Evolutionary conservation across 37 sponge, comb jelly and placozoan genomes (phyloP).

Genomic region (Amphimedon queenslandica): DNA sequence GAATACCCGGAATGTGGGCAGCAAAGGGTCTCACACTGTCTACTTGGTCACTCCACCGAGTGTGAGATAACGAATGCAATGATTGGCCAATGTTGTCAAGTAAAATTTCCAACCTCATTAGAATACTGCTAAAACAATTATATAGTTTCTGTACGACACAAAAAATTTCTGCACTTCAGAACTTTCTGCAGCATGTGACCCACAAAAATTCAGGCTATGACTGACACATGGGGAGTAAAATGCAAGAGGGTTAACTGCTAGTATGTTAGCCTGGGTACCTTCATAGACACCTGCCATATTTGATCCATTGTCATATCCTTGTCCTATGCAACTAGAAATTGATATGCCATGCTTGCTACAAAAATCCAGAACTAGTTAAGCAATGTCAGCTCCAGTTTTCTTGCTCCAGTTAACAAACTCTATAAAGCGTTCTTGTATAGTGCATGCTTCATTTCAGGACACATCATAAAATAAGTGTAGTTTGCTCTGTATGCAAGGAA

Average conservation of each 20-base stretch:
- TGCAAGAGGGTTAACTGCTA: slow-evolving; percentile 1
- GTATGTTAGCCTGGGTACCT: slow-evolving; percentile 9
- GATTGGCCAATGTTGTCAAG: slow-evolving; percentile 5
- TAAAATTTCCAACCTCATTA: slow-evolving; percentile 5
- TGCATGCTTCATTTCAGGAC: neutral
- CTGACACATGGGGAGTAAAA: slow-evolving; percentile 6
- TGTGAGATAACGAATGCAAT: slow-evolving; percentile 6
- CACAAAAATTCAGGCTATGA: slow-evolving; percentile 5
- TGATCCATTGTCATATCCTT: slow-evolving; percentile 1
- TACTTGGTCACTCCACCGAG: slow-evolving; percentile 6
- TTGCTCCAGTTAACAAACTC: slow-evolving; percentile 7
- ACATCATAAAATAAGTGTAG: slow-evolving; percentile 12
- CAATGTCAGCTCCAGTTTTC: slow-evolving; percentile 10
- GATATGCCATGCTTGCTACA: neutral
- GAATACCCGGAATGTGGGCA: slow-evolving; percentile 17
- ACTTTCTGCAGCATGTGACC: slow-evolving; percentile 19
- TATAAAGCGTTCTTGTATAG: slow-evolving; percentile 14
- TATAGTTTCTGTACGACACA: slow-evolving; percentile 9
- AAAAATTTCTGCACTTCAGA: slow-evolving; percentile 22
- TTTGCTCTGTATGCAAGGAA: slow-evolving; percentile 13
- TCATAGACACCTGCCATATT: slow-evolving; percentile 11
- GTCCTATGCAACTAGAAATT: neutral
- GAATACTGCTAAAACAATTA: neutral
- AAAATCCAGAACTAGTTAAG: neutral
- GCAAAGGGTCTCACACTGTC: slow-evolving; percentile 18